Conservation (phyloP, 1,140 invertebrate species). For the Carcinoscorpius rotundicauda region DNA sequence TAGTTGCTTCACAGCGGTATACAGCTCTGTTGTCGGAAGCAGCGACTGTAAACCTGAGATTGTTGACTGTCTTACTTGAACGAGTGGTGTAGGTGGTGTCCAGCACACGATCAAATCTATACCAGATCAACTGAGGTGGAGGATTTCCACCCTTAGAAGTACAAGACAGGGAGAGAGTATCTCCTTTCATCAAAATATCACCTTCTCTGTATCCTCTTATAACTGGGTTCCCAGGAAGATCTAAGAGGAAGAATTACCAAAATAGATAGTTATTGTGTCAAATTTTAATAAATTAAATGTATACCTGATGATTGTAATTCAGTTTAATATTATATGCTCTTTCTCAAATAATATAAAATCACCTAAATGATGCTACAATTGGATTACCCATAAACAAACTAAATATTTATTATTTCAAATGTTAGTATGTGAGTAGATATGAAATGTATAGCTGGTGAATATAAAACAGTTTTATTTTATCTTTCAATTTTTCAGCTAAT, state of each 20-base stretch:
- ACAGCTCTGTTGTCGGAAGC: slow-evolving; percentile 83
- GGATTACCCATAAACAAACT: no score
- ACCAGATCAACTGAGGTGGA: slow-evolving; percentile 25
- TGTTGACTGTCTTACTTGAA: slow-evolving; percentile 47
- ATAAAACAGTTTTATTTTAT: no score
- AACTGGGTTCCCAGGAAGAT: slow-evolving; percentile 78
- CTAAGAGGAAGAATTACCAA: slow-evolving; percentile 40
- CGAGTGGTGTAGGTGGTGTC: slow-evolving; percentile 49
- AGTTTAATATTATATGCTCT: no score
- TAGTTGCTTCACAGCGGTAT: slow-evolving; percentile 83
- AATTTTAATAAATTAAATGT: no score
- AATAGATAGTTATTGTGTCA: no score
- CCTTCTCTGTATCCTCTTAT: slow-evolving; percentile 77
- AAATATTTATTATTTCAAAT: no score
- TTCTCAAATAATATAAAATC: no score
- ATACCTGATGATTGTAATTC: no score
- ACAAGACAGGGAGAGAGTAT: slow-evolving; percentile 74
- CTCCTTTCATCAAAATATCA: slow-evolving; percentile 64
- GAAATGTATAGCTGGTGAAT: no score
- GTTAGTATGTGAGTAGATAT: no score
- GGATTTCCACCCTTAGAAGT: slow-evolving; percentile 89
- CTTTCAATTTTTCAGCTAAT: no score
- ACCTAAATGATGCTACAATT: no score
- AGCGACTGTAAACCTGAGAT: slow-evolving; percentile 68
- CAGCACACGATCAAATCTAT: slow-evolving; percentile 26